Base-by-base conservation (phyloP, 2,888 invertebrate species). In the Tupiocoris notatus region DNA sequence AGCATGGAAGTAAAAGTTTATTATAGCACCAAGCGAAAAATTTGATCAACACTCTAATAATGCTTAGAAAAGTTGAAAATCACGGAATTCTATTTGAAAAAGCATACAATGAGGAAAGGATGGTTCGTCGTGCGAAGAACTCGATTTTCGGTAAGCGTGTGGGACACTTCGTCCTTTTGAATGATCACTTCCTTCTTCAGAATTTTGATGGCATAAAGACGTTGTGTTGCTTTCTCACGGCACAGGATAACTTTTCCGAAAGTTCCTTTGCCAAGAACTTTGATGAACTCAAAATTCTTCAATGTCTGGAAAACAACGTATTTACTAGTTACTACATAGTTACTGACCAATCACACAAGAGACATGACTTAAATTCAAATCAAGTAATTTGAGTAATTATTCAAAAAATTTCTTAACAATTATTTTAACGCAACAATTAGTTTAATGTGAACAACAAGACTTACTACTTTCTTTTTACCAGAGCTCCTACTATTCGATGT, bases 211-310 rank as follows among this genome's bases (percentile, higher is more conserved):
- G 98, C 98, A 85, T 94, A 98, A 80, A 99, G 87, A 83, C 93
- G 92, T 81, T 91, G 92, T 2, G 96, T 95, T 79, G 92, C 89
- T 86, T 98, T 98, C 86, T 99, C 98, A 82, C 96, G 90, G 83
- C 95, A 96, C 82, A 99, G 88, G 84, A 99, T 96, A 79, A 99
- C 98, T 87, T 99, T 99, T 77, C 99, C 99, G 86, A 98, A 98
- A 6, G 98, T 98, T 80, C 98, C 98, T 86, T 96, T 96, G 73
- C 98, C 98, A 79, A 98, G 88, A 82, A 98, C 95, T 88, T 98
- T 99, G 81, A 99, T 88, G 85, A 99, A 98, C 86, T 99, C 98
- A 86, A 99, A 99, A 86, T 98, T 97, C 85, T 98, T 98, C 83
- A 99, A 86, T n/a, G 95, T 95, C 90, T 93, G 84, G 7, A 81